Conservation (phyloP, 1,140 invertebrate species). For the Ylistrum balloti region DNA sequence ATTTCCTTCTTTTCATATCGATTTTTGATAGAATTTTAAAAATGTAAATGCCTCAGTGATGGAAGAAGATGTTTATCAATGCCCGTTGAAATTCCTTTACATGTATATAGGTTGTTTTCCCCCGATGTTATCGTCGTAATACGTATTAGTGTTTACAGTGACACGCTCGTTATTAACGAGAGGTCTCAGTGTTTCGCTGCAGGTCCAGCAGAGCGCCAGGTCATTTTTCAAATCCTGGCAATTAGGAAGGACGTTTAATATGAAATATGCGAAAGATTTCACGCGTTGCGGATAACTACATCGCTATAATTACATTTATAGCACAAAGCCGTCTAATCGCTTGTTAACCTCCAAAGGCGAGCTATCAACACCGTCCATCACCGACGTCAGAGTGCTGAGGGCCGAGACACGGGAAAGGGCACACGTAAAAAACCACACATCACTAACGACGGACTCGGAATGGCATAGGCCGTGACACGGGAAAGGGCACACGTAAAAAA, state of each 20-base stretch:
- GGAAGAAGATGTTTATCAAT: no score
- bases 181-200: background rate
- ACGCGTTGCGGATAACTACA: slow-evolving; percentile 23
- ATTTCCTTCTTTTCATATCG: no score
- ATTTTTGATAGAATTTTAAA: no score
- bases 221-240: slow-evolving; percentile 13
- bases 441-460: no score
- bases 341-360: slow-evolving; percentile 18
- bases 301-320: background rate
- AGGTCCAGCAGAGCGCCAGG: background rate
- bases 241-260: slow-evolving; percentile 5
- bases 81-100: no score
- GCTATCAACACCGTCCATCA: background rate
- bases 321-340: background rate
- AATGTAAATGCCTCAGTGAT: no score
- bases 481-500: no score
- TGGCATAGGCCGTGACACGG: no score
- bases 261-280: slow-evolving; percentile 11
- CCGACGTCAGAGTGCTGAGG: background rate
- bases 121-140: no score
- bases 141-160: no score
- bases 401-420: background rate
- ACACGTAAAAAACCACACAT: no score
- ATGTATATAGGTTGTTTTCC: no score
- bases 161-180: background rate